phyloP scores from a whole-genome alignment of 2,797 vertebrate species.

The Ambastaia sidthimunki region DNA sequence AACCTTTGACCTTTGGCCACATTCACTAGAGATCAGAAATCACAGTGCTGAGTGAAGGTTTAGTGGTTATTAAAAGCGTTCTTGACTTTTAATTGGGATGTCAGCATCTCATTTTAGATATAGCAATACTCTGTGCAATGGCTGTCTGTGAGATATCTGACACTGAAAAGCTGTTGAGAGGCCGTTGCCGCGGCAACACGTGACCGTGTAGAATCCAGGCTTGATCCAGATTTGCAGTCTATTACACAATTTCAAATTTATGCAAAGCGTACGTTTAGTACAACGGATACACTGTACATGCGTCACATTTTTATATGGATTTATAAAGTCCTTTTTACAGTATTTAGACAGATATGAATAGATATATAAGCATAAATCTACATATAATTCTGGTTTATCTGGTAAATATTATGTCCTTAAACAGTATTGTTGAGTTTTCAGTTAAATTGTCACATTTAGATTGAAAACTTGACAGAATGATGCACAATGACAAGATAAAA shows the following conservation, averaged over 20 bases:
- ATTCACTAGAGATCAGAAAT: conserved; percentile 25
- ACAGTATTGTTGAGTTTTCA: conserved; percentile 11
- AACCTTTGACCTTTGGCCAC: conserved; percentile 46
- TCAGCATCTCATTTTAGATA: conserved; percentile 49
- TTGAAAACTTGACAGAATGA: neutral
- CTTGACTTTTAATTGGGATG: neutral
- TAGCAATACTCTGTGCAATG: conserved; percentile 62
- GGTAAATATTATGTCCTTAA: conserved; percentile 13
- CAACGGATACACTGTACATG: conserved; percentile 31
- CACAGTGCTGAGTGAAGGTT: conserved; percentile 1
- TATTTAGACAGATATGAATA: conserved; percentile 49
- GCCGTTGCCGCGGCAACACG: conserved; percentile 31
- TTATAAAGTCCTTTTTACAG: conserved; percentile 67
- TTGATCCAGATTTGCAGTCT: conserved; percentile 43
- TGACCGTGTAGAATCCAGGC: conserved; percentile 32
- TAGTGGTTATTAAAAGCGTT: conserved; percentile 1
- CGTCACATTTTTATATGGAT: conserved; percentile 56
- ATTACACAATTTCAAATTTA: conserved; percentile 47
- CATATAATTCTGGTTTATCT: conserved; percentile 6
- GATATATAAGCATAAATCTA: conserved; percentile 38
- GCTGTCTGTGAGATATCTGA: conserved; percentile 45
- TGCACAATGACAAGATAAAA: neutral
- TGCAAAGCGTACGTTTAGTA: conserved; percentile 63
- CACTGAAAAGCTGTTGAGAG: conserved; percentile 48
- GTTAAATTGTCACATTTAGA: conserved; percentile 4